Evolutionary conservation across 2,113 vertebrate genomes (phyloP).

Genomic region (Panurus biarmicus): DNA sequence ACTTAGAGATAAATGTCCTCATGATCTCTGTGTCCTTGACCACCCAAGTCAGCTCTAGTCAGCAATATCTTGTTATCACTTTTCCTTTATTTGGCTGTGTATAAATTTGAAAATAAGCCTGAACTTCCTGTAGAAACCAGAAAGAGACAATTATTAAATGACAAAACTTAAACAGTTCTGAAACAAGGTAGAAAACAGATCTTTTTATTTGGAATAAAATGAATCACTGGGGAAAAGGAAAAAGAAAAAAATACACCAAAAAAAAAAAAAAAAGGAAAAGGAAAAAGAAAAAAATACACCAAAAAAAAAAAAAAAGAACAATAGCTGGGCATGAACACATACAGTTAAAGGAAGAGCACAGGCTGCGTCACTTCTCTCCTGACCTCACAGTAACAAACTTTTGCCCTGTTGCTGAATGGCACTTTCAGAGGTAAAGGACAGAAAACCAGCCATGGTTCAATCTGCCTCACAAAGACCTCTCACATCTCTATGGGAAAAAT

Average conservation of each 20-base stretch:
- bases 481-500: accelerated
- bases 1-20: background rate
- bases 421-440: background rate
- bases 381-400: background rate
- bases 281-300: background rate
- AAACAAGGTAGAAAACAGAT: constrained; percentile 37
- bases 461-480: background rate
- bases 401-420: background rate
- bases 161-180: background rate
- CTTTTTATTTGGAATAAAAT: constrained; percentile 53
- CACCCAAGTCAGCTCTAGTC: background rate
- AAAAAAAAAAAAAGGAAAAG: background rate
- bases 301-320: background rate
- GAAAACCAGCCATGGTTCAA: background rate
- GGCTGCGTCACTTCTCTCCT: background rate
- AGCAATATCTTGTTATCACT: background rate
- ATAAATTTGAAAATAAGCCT: background rate
- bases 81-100: background rate
- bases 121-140: background rate
- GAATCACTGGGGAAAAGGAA: accelerated
- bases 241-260: background rate
- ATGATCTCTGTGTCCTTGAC: background rate
- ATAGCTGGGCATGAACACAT: background rate
- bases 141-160: background rate
- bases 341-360: background rate